Percentiles rank a stretch among this genome's conserved stretches.
These are phyloP conservation scores for Hydropsyche betteni DNA, from an alignment of 2,888 invertebrate genomes.

Conservation along the genomic window DNA sequence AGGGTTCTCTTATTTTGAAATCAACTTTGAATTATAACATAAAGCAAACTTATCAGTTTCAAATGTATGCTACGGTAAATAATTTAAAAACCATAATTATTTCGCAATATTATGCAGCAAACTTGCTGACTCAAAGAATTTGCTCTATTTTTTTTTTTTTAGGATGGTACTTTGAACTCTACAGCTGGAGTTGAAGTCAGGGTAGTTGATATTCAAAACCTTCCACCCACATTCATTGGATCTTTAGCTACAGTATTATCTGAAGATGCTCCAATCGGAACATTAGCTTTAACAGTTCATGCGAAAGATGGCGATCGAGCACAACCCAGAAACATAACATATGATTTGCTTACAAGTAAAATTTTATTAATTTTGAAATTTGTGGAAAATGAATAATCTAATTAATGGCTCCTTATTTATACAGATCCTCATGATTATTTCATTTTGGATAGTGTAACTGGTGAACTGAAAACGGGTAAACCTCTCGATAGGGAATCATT, in stretches of 20 bases:
- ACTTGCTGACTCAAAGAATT: background rate
- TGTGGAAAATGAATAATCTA: background rate
- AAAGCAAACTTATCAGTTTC: conserved; percentile 80
- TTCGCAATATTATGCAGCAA: background rate
- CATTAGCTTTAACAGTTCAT: conserved; percentile 78
- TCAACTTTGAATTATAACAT: conserved; percentile 79
- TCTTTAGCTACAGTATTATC: conserved; percentile 79
- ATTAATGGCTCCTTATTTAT: background rate
- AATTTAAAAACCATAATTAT: conserved; percentile 22
- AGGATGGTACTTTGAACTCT: conserved; percentile 83
- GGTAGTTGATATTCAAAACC: conserved; percentile 87
- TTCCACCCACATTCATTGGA: conserved; percentile 84
- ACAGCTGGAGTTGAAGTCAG: conserved; percentile 79
- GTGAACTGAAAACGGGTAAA: conserved; percentile 84
- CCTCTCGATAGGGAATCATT: conserved; percentile 86
- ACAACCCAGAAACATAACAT: conserved; percentile 78
- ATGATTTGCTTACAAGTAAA: conserved; percentile 84
- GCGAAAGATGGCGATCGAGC: conserved; percentile 88
- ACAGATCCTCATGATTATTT: conserved; percentile 90
- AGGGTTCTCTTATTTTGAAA: conserved; percentile 77
- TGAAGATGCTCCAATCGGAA: conserved; percentile 86
- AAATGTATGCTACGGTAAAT: conserved; percentile 78
- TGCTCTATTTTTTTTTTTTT: conserved; percentile 40
- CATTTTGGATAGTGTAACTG: conserved; percentile 78
- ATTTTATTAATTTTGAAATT: conserved; percentile 50